A percentile compares a stretch with the other conserved stretches of the same genome.
Conservation (phyloP, 2,113 vertebrate species). For the Nesoenas mayeri region DNA sequence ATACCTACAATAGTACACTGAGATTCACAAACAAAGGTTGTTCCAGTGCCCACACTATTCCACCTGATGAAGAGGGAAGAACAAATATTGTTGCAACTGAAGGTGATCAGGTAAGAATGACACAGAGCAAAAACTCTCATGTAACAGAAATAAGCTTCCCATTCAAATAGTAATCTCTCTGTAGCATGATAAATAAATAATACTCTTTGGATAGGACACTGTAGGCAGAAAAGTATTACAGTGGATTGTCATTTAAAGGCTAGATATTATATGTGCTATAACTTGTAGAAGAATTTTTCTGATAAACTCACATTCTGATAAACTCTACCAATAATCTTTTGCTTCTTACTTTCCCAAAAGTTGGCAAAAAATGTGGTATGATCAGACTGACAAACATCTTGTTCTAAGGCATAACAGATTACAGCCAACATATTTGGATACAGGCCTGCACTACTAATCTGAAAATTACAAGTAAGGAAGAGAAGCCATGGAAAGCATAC, state of each 20-base stretch:
- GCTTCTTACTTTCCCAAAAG: background rate
- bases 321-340: background rate
- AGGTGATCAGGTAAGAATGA: background rate
- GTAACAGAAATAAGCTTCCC: background rate
- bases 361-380: background rate
- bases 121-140: background rate
- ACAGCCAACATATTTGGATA: background rate
- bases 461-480: background rate
- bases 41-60: background rate
- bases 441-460: background rate
- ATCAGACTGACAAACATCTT: background rate
- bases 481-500: background rate
- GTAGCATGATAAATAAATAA: background rate
- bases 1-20: background rate
- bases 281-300: background rate
- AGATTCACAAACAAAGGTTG: background rate
- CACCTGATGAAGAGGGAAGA: background rate
- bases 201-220: background rate
- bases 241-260: background rate
- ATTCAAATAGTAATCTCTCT: background rate
- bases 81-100: background rate
- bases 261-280: background rate
- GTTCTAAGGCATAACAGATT: background rate
- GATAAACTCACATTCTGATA: background rate
- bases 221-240: background rate